Conservation (phyloP, 2,888 invertebrate genomes). For the Conomelus anceps region DNA sequence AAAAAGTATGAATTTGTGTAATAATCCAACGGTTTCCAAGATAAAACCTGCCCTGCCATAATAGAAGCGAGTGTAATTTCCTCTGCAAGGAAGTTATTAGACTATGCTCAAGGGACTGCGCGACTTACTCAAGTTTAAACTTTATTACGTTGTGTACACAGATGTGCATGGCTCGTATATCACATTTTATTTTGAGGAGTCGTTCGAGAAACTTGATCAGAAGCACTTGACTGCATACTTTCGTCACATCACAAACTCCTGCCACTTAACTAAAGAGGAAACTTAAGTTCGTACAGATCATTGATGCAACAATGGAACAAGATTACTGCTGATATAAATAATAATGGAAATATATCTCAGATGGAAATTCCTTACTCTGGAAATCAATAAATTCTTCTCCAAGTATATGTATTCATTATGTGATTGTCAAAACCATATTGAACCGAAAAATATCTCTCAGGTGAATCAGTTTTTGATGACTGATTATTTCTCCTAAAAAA, state of each 20-base stretch:
- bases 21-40: neutral
- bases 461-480: no score
- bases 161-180: neutral
- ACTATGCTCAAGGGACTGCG: neutral
- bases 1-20: neutral
- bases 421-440: no score
- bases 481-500: no score
- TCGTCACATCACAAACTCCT: neutral
- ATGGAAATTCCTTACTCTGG: no score
- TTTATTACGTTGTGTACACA: neutral
- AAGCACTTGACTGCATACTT: neutral
- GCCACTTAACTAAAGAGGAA: neutral
- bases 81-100: neutral
- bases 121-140: neutral
- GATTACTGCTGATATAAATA: neutral
- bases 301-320: neutral
- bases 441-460: no score
- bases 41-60: neutral
- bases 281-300: neutral
- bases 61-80: neutral
- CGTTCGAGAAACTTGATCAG: neutral
- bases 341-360: no score
- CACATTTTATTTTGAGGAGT: neutral
- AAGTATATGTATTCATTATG: no score
- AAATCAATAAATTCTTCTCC: no score